A percentile compares a stretch with the other conserved stretches of the same genome.
These are phyloP conservation scores for Aricia agestis DNA, from an alignment of 1,140 invertebrate species.

Conservation along the genomic window DNA sequence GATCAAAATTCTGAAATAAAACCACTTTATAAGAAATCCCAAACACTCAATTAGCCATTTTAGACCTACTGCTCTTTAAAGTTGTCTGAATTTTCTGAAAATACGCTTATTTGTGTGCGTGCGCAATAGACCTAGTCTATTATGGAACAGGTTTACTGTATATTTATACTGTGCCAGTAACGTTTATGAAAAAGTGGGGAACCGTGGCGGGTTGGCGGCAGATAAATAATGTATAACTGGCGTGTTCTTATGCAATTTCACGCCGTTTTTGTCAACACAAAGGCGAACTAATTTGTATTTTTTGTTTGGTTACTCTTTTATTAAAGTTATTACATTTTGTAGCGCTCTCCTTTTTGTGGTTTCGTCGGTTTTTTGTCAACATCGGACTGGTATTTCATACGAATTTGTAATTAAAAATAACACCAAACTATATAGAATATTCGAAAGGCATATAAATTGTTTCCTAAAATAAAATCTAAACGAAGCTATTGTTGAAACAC, in stretches of 20 bases:
- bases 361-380: not conserved
- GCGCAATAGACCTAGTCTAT: too few relatives aligned
- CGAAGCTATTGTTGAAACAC: not conserved
- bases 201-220: not conserved
- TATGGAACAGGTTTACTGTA: too few relatives aligned
- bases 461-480: not conserved
- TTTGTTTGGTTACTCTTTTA: conserved; percentile 9
- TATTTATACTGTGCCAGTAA: not conserved
- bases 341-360: not conserved
- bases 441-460: not conserved
- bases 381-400: not conserved
- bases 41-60: too few relatives aligned
- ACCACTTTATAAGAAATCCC: too few relatives aligned
- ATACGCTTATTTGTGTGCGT: too few relatives aligned
- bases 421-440: not conserved
- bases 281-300: not conserved
- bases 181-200: not conserved
- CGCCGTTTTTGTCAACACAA: conserved; percentile 12
- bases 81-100: too few relatives aligned
- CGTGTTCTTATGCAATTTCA: conserved; percentile 15
- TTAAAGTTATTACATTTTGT: not conserved
- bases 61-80: too few relatives aligned
- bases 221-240: conserved; percentile 13
- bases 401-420: not conserved
- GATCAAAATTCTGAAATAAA: too few relatives aligned